Evolutionary conservation across 2,888 invertebrate genomes (phyloP).

Genomic region (Elgonia sp.): DNA sequence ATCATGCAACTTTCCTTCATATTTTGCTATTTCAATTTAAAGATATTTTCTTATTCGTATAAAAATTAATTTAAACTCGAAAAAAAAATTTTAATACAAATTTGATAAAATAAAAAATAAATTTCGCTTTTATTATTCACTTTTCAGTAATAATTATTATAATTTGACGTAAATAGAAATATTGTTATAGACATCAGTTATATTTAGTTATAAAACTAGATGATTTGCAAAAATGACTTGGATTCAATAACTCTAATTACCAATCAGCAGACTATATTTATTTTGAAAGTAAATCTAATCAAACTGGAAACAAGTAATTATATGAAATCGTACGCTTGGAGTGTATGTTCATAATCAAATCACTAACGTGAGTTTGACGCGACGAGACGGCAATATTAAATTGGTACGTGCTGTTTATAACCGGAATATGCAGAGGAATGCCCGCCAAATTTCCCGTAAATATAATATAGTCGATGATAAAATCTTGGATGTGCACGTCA

Average conservation of each 20-base stretch:
- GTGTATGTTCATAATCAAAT: slow-evolving; percentile 56
- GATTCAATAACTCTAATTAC: slow-evolving; percentile 5
- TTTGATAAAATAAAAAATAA: not conserved
- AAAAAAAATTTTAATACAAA: not conserved
- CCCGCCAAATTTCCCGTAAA: slow-evolving; percentile 24
- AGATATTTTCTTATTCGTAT: not conserved
- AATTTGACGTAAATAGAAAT: no score
- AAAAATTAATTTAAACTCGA: not conserved
- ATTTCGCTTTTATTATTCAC: no score
- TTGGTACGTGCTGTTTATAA: slow-evolving; percentile 55
- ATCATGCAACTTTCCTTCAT: slow-evolving; percentile 23
- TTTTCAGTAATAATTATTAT: no score
- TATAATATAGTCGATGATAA: slow-evolving; percentile 33
- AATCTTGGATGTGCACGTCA: slow-evolving; percentile 13
- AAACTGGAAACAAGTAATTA: slow-evolving; percentile 44
- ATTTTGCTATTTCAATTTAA: slow-evolving; percentile 5
- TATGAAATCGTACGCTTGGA: not conserved
- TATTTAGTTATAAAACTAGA: no score
- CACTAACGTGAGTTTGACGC: slow-evolving; percentile 36
- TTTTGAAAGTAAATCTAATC: slow-evolving; percentile 20
- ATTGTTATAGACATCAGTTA: no score
- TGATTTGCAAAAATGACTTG: no score
- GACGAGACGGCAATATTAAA: slow-evolving; percentile 60
- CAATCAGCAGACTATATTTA: slow-evolving; percentile 1
- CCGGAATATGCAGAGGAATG: slow-evolving; percentile 33